These are phyloP conservation scores for Vidua macroura DNA, from an alignment of 2,113 vertebrate species.

Conservation along the genomic window DNA sequence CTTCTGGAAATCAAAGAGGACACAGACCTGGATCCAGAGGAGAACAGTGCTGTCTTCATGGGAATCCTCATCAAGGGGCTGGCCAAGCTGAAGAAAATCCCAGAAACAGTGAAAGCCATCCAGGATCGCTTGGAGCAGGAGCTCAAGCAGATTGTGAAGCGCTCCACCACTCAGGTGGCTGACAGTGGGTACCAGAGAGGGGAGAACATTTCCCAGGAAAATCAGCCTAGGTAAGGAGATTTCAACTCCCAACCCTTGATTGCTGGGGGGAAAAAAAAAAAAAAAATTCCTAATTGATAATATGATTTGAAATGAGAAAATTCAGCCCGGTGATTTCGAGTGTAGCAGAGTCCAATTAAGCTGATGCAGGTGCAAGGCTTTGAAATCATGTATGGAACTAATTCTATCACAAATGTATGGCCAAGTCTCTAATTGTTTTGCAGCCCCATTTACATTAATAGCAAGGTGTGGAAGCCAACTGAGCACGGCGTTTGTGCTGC, in stretches of 20 bases:
- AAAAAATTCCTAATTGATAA: background rate
- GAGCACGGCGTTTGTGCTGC: background rate
- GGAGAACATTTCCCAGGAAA: constrained; percentile 87
- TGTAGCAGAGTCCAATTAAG: background rate
- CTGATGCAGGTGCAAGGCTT: background rate
- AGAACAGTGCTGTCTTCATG: constrained; percentile 94
- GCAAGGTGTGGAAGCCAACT: background rate
- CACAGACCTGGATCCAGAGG: constrained; percentile 89
- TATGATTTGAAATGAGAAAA: background rate
- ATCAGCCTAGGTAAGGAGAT: constrained; percentile 84
- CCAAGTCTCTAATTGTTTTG: background rate
- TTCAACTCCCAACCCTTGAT: background rate
- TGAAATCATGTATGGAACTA: background rate
- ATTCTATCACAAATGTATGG: background rate
- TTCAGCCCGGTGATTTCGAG: background rate
- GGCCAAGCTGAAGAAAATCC: constrained; percentile 94
- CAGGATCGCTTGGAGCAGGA: constrained; percentile 94
- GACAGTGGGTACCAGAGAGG: constrained; percentile 92
- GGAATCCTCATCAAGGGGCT: constrained; percentile 94
- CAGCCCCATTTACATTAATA: background rate
- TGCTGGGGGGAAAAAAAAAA: background rate
- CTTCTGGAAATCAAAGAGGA: constrained; percentile 86
- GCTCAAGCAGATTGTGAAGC: constrained; percentile 94
- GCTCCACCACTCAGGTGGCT: constrained; percentile 95
- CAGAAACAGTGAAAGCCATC: constrained; percentile 94